Percentiles rank a stretch among this genome's conserved stretches.
phyloP scores from a whole-genome alignment of 2,113 vertebrate genomes.

The Brachyhypopomus gauderio region DNA sequence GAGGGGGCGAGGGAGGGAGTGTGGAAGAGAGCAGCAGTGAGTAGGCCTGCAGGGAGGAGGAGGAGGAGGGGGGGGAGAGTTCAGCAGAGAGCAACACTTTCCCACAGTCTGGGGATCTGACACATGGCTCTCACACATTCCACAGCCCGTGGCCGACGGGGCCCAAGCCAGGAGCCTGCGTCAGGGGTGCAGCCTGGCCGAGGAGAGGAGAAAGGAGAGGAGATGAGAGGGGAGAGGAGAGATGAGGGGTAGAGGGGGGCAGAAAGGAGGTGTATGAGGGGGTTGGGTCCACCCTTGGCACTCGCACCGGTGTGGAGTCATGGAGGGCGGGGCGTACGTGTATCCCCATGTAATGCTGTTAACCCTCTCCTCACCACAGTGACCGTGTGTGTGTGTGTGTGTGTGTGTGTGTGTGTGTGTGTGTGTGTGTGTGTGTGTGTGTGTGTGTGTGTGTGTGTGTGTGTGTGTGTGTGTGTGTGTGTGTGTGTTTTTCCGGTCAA shows the following conservation, averaged over 20 bases:
- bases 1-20: not conserved
- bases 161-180: slow-evolving; percentile 70
- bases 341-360: slow-evolving; percentile 44
- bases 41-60: slow-evolving; percentile 39
- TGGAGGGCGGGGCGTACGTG: slow-evolving; percentile 55
- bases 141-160: slow-evolving; percentile 84
- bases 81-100: slow-evolving; percentile 94
- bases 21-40: slow-evolving; percentile 23
- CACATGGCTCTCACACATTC: slow-evolving; percentile 98
- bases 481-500: slow-evolving; percentile 16
- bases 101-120: slow-evolving; percentile 98
- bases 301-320: slow-evolving; percentile 68
- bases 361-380: slow-evolving; percentile 50
- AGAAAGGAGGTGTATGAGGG: slow-evolving; percentile 73
- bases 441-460: slow-evolving; percentile 8
- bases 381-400: slow-evolving; percentile 14
- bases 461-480: slow-evolving; percentile 38
- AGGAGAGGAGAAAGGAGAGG: slow-evolving; percentile 56
- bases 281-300: slow-evolving; percentile 81
- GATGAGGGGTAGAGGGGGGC: slow-evolving; percentile 44
- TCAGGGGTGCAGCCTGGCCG: slow-evolving; percentile 69
- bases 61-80: slow-evolving; percentile 68
- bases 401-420: slow-evolving; percentile 42
- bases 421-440: slow-evolving; percentile 16
- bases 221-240: slow-evolving; percentile 29